These are phyloP conservation scores for Holothuria scabra DNA, from an alignment of 53 echinoderm and acorn worm genomes.

Conservation along the genomic window DNA sequence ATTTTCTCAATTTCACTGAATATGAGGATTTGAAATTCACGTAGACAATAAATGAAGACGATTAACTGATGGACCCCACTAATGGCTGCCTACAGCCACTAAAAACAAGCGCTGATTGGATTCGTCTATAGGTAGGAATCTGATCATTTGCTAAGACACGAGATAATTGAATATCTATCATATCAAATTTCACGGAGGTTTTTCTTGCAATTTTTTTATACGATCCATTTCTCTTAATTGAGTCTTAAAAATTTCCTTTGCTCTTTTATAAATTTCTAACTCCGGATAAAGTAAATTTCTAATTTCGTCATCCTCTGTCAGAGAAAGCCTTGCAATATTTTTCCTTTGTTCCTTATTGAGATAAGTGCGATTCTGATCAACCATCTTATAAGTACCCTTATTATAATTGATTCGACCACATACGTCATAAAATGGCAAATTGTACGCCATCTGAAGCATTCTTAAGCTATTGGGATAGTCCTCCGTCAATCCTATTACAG, in stretches of 20 bases:
- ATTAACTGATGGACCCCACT: no score
- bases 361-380: neutral
- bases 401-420: conserved; percentile 21
- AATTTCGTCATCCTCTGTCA: neutral
- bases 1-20: no score
- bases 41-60: no score
- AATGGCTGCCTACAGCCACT: no score
- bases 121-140: no score
- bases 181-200: no score
- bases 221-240: no score
- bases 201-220: no score
- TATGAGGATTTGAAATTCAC: no score
- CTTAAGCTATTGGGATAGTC: conserved; percentile 14
- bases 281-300: neutral
- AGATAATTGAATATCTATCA: no score
- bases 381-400: neutral
- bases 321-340: neutral
- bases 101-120: no score
- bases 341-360: neutral
- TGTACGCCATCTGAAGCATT: conserved; percentile 15
- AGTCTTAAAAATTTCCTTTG: conserved; percentile 8
- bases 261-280: conserved; percentile 6
- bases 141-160: no score
- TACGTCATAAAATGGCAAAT: conserved; percentile 1
- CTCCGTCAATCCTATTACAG: conserved; percentile 27